These are phyloP conservation scores for Formicarius rufipectus DNA, from an alignment of 2,113 vertebrate genomes.

Conservation along the genomic window DNA sequence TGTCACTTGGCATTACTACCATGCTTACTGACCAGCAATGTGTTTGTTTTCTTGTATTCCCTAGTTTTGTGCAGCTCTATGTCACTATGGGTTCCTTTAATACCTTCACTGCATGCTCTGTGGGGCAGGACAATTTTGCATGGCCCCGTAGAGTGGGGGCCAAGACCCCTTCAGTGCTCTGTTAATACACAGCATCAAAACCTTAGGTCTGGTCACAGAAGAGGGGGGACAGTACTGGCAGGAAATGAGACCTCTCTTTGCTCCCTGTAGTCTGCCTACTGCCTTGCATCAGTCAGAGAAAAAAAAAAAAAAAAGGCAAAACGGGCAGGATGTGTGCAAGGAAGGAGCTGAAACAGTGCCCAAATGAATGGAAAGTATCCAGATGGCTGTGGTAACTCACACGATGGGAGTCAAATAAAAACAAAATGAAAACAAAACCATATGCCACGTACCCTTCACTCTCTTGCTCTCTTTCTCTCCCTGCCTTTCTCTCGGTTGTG, in stretches of 20 bases:
- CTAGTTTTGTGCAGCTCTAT: neutral
- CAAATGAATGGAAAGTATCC: conserved; percentile 47
- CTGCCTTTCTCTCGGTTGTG: conserved; percentile 35
- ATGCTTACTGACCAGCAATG: neutral
- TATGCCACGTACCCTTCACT: conserved; percentile 31
- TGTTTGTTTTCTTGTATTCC: neutral
- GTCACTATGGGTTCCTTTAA: neutral
- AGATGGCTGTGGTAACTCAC: conserved; percentile 61
- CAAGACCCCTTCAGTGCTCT: neutral
- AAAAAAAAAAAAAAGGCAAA: neutral
- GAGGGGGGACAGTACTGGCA: neutral
- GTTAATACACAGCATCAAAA: neutral
- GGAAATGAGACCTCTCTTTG: neutral
- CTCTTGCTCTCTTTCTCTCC: conserved; percentile 8
- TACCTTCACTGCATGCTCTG: neutral
- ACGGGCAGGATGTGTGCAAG: neutral
- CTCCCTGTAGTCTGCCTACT: neutral
- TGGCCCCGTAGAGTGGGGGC: neutral
- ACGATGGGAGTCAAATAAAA: conserved; percentile 56
- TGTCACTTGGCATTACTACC: conserved; percentile 16
- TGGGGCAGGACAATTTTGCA: neutral
- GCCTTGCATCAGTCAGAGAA: neutral
- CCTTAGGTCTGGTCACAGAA: neutral
- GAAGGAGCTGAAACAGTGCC: conserved; percentile 49
- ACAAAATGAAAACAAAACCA: conserved; percentile 67